phyloP scores from a whole-genome alignment of 2,888 invertebrate species.

The Limnephilus marmoratus region DNA sequence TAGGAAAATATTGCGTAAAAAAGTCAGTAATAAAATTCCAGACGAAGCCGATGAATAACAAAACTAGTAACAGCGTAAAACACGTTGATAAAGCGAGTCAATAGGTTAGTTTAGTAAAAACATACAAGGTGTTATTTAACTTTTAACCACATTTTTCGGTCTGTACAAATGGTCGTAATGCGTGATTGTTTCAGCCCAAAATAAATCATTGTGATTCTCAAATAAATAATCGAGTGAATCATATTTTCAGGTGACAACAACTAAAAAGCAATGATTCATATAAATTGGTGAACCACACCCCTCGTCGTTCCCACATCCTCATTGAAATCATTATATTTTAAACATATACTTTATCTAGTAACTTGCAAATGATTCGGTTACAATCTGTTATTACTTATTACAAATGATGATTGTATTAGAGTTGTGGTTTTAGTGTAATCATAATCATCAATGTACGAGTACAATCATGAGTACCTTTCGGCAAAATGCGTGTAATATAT shows the following conservation, averaged over 20 bases:
- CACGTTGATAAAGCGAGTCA: too few species aligned
- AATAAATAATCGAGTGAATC: not conserved
- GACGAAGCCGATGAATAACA: too few species aligned
- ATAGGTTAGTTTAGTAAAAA: not conserved
- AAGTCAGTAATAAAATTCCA: too few species aligned
- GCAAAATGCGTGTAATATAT: not conserved
- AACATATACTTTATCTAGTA: not conserved
- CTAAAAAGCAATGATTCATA: constrained; percentile 3
- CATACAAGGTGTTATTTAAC: not conserved
- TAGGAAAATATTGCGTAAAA: too few species aligned
- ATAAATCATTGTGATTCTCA: not conserved
- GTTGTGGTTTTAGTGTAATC: not conserved
- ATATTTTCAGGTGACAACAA: not conserved
- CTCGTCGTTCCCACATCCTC: constrained; percentile 7
- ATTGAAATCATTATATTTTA: constrained; percentile 17
- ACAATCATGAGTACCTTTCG: not conserved
- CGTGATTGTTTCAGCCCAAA: not conserved
- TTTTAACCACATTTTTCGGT: not conserved
- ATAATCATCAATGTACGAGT: not conserved
- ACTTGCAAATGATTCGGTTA: not conserved
- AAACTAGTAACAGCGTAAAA: not conserved
- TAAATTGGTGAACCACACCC: constrained; percentile 8
- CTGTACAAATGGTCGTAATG: not conserved
- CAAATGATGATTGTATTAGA: not conserved
- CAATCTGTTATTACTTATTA: not conserved